Evolutionary conservation across 2,797 vertebrate species (phyloP), one percentile per base, ranked within the genome.

Genomic region (Pygocentrus nattereri): DNA sequence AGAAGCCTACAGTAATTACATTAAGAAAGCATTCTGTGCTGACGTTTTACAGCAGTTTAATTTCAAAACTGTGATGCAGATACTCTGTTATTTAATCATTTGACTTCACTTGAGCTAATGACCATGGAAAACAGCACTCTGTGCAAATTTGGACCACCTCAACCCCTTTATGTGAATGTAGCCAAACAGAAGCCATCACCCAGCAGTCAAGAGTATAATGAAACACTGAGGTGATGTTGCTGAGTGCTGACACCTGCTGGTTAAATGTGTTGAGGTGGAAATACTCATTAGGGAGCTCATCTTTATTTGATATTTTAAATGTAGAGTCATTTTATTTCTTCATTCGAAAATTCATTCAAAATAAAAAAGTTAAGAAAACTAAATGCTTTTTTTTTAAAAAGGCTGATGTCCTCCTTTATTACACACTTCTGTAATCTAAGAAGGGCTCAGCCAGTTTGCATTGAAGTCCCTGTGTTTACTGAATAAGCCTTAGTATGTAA

Each of bases 231-330:
- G 25, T 34, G 25, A 5, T 41, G 7, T 50, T 78, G 27, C 76
- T 69, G 82, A 83, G 34, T 70, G 80, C 88, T 68, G 93, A 82
- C 92, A 90, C 81, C 93, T 93, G 65, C 68, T 91, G 94, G 92
- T 65, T 68, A 88, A 47, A 62, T 19, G 38, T 72, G 2, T 44
- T 21, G 1, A 12, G 10, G n/a, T 13, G 50, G n/a, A 27, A 52
- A 19, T 34, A 31, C 4, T 30, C 7, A 11, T 2, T 10, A 71
- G 1, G 23, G 15, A 71, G 25, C 19, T 25, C 41, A 16, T 49
- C 19, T 15, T 12, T 49, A 12, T 68, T 7, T 23, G 34, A 12
- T 23, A 5, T 34, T 49, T 25, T 3, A 47, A 44, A 44, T n/a
- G n/a, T n/a, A n/a, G n/a, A 69, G 1, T 38, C 10, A 15, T 23